Conservation (phyloP, 2,797 vertebrate genomes). For the Rhinella marina region DNA sequence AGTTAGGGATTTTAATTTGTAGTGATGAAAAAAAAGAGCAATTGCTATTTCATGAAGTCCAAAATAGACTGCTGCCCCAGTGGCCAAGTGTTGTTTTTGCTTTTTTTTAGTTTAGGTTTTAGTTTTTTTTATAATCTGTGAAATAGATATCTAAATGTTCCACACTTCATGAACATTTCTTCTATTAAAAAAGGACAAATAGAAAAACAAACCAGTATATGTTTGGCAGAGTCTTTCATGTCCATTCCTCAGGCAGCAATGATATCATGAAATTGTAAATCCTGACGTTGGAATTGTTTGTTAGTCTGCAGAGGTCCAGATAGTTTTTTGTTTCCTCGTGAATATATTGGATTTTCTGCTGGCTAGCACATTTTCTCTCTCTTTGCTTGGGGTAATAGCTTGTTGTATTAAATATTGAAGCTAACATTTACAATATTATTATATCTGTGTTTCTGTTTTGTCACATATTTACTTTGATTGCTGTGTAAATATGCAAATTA, state of each 20-base stretch:
- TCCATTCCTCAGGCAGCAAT: conserved; percentile 36
- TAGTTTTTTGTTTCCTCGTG: conserved; percentile 25
- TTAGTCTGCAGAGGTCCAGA: conserved; percentile 31
- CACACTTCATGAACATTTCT: not conserved
- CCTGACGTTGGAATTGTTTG: conserved; percentile 40
- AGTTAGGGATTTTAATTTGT: too few species aligned
- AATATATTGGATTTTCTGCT: conserved; percentile 55
- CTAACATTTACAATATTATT: conserved; percentile 51
- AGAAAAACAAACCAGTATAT: not conserved
- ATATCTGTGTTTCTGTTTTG: conserved; percentile 36
- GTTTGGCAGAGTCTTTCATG: conserved; percentile 8
- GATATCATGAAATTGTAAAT: conserved; percentile 28
- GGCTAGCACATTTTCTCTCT: conserved; percentile 21
- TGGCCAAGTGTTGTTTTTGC: too few species aligned
- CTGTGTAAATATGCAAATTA: conserved; percentile 37
- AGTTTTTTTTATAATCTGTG: not conserved
- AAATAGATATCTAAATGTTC: not conserved
- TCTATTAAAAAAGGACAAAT: not conserved
- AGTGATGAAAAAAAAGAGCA: too few species aligned
- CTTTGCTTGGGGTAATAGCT: conserved; percentile 41
- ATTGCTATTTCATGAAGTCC: too few species aligned
- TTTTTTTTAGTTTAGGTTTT: too few species aligned
- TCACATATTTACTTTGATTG: conserved; percentile 56
- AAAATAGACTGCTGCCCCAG: too few species aligned
- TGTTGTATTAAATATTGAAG: conserved; percentile 48